Evolutionary conservation across 2,797 vertebrate genomes (phyloP).

Genomic region (Rhabdomys pumilio): DNA sequence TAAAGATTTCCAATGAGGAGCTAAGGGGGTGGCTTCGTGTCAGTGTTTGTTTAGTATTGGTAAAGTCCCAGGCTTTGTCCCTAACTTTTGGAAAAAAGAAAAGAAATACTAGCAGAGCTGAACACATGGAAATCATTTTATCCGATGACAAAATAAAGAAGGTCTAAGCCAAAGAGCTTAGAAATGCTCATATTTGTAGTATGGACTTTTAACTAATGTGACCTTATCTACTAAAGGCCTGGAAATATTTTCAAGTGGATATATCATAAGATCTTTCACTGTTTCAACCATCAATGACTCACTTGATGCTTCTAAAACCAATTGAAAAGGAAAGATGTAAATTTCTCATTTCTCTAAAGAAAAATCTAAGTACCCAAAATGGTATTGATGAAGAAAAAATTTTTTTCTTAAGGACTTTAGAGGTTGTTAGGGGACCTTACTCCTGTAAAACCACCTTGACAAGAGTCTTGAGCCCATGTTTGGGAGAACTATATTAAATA

Average conservation of each 20-base stretch:
- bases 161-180: neutral
- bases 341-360: conserved; percentile 49
- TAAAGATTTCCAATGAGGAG: neutral
- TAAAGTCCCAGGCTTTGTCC: neutral
- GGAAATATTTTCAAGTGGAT: conserved; percentile 9
- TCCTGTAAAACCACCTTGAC: conserved; percentile 44
- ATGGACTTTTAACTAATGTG: neutral
- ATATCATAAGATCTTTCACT: neutral
- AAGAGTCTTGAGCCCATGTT: neutral
- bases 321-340: conserved; percentile 26
- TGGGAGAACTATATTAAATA: conserved; percentile 16
- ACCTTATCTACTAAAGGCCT: conserved; percentile 4
- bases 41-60: neutral
- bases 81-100: neutral
- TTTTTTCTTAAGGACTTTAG: conserved; percentile 36
- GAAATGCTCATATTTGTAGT: neutral
- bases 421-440: neutral
- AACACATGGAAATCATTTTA: conserved; percentile 45
- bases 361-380: neutral
- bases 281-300: neutral
- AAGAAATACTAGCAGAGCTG: conserved; percentile 13
- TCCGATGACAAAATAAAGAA: conserved; percentile 48
- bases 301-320: neutral
- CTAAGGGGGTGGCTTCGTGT: neutral
- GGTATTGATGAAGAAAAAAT: conserved; percentile 39